These are phyloP conservation scores for Tiphia femorata DNA, from an alignment of 2,888 invertebrate species.

Conservation along the genomic window DNA sequence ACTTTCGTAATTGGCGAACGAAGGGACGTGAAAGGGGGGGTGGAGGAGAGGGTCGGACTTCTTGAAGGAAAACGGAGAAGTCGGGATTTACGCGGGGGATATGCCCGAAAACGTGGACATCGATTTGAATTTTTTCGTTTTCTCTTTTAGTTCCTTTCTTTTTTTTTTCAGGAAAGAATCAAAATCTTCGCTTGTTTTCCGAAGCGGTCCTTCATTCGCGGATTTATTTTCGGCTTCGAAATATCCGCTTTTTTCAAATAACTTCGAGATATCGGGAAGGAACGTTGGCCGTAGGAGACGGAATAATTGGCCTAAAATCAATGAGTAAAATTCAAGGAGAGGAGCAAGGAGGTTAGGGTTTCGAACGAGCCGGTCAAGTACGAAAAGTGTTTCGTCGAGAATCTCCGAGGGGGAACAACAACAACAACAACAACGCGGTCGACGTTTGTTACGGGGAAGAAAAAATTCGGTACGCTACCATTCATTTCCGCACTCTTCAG, in stretches of 20 bases:
- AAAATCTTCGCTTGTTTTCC: no score
- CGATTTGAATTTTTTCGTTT: background rate
- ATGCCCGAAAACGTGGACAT: no score
- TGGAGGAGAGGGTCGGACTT: constrained; percentile 22
- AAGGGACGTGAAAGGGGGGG: constrained; percentile 22
- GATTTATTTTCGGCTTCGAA: no score
- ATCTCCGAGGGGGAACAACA: constrained; percentile 30
- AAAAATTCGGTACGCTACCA: constrained; percentile 50
- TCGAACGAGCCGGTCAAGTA: constrained; percentile 21
- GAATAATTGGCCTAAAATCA: background rate
- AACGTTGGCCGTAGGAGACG: background rate
- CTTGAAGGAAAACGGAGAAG: no score
- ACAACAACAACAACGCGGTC: constrained; percentile 38
- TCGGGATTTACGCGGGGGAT: no score
- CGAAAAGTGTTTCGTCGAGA: constrained; percentile 34
- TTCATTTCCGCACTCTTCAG: constrained; percentile 40
- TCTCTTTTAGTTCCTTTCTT: no score
- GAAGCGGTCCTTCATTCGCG: no score
- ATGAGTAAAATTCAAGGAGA: no score
- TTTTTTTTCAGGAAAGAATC: no score
- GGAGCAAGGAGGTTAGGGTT: no score
- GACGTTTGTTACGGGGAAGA: constrained; percentile 28
- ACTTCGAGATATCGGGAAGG: no score
- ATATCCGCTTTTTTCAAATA: no score
- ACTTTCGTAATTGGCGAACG: constrained; percentile 39